Evolutionary conservation across 2,797 vertebrate genomes (phyloP), one percentile per base, ranked within the genome.

Genomic region (Picus viridis): DNA sequence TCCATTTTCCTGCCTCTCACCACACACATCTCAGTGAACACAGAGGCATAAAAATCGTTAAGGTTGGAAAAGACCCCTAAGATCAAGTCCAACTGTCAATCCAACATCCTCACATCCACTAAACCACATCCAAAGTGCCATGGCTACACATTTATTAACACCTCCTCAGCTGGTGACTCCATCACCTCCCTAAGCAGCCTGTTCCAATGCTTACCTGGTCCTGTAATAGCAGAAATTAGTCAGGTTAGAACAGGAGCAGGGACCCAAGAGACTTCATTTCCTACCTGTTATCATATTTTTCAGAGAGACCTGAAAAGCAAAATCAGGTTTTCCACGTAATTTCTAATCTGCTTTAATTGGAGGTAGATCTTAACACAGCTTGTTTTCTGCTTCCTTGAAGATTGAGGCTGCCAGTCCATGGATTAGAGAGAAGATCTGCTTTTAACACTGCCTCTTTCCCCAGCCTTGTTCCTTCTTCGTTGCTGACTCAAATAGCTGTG

Each of bases 401-500:
- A 34, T 7, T 47, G 22, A 10, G 32, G 43, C n/a, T 36, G 14
- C 0, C 0, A 16, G 15, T 62, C 74, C 43, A 9, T 3, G 61
- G 41, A n/a, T 65, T 70, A n/a, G 51, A 5, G 3, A n/a, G 61
- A 88, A 79, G 0, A 7, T 16, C 4, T 2, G 20, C 57, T 74
- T 1, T 0, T 36, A 61, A 34, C n/a, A 29, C 8, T 0, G 0
- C 3, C 20, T 88, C 18, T 27, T 81, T 8, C 23, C 45, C 39
- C 22, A 10, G 6, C 23, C 74, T 32, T 61, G 59, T 29, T 67
- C 73, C 78, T 73, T 59, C 64, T 70, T 45, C 6, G 0, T 1
- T 0, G 29, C 23, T 53, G 58, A 12, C 75, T n/a, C 58, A 0
- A 45, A 67, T 6, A 70, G 82, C 49, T 2, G 2, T 5, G 67